Base-by-base conservation (phyloP, 2,888 invertebrate species). In the Eumacrocentrus americanus region DNA sequence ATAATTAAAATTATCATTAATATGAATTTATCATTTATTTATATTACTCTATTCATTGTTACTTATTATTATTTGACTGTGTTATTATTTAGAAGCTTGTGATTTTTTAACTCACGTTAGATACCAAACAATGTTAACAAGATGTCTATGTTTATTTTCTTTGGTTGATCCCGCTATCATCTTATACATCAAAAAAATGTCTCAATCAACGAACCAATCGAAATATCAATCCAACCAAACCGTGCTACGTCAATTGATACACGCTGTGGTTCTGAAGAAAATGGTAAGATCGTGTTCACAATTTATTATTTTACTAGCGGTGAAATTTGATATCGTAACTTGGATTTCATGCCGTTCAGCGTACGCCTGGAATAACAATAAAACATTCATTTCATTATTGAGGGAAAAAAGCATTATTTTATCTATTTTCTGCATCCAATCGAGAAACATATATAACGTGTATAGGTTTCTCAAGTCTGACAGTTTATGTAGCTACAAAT, bases 221-320 rank as follows among this genome's bases (percentile, higher is more conserved):
- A 65, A 63, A 65, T 60, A 44, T 68, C 71, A 68, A 73, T 70
- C 72, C 67, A 70, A 71, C 72, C 70, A 69, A 72, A n/a, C n/a
- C n/a, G n/a, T n/a, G n/a, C n/a, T 68, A 71, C 67, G 67, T 70
- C 69, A 29, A 69, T 68, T 71, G 71, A 70, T 70, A 71, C 70
- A 73, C 72, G 73, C 71, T 74, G 75, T 72, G 72, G 72, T 74
- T 66, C 67, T 29, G 70, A 74, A 74, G 75, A 74, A 74, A 70
- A 70, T 72, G 73, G 74, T 74, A 74, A 74, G 75, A 72, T 65
- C 67, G 67, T 68, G 71, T 71, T 61, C 61, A 64, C 64, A 62
- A 59, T 64, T 64, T 69, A 68, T 61, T 53, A 63, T 66, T 65
- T 62, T 67, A 29, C 29, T 29, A 29, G 29, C 4, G 29, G 29